A percentile compares a stretch with the other conserved stretches of the same genome.
These are phyloP conservation scores for Eurypyga helias DNA, from an alignment of 2,113 vertebrate species.

Conservation along the genomic window DNA sequence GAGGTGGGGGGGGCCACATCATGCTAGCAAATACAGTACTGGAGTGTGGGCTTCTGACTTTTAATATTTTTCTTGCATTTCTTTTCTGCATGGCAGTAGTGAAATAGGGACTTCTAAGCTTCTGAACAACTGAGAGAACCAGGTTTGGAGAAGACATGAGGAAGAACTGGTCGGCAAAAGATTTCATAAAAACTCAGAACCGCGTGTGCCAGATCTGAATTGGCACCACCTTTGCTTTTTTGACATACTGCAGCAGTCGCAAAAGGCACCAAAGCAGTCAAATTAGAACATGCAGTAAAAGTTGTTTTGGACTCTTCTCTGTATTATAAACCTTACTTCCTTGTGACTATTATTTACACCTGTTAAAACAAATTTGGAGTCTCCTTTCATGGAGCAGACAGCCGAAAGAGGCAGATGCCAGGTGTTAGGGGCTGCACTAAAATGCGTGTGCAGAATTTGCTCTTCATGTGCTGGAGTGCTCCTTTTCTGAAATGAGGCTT, in stretches of 20 bases:
- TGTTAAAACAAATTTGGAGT: constrained; percentile 47
- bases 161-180: constrained; percentile 79
- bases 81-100: constrained; percentile 84
- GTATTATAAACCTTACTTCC: constrained; percentile 11
- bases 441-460: constrained; percentile 31
- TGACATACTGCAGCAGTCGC: constrained; percentile 72
- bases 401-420: constrained; percentile 50
- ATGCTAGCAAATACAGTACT: constrained; percentile 67
- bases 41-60: constrained; percentile 71
- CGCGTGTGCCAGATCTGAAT: constrained; percentile 74
- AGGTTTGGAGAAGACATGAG: constrained; percentile 81
- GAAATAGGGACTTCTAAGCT: constrained; percentile 82
- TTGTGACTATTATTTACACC: constrained; percentile 54
- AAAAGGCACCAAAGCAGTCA: constrained; percentile 74
- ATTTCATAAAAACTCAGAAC: constrained; percentile 79
- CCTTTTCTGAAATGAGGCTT: constrained; percentile 38
- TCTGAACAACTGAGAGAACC: constrained; percentile 81
- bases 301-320: constrained; percentile 71
- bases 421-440: constrained; percentile 49
- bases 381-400: constrained; percentile 50
- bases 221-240: constrained; percentile 78
- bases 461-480: constrained; percentile 5
- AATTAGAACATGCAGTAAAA: constrained; percentile 73
- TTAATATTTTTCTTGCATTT: constrained; percentile 83
- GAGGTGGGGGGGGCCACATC: constrained; percentile 63